Evolutionary conservation across 1,140 invertebrate species (phyloP), one percentile per base, ranked within the genome.

Genomic region (Cephus cinctus): DNA sequence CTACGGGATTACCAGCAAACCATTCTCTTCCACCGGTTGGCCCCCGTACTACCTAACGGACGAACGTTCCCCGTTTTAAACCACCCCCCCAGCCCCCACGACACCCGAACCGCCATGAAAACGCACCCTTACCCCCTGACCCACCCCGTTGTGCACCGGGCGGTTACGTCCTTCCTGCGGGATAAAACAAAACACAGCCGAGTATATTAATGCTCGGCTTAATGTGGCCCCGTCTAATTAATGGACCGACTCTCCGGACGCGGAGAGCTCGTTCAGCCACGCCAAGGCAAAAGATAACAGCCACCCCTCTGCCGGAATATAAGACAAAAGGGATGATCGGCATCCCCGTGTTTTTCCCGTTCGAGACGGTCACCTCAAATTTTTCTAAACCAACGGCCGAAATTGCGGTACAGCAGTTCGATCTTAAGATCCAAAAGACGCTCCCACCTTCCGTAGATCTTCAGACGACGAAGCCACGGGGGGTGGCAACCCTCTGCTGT

Each of bases 141-240:
- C 43, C 25, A 6, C 25, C 25, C n/a, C 25, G 25, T 6, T 27
- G 8, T 8, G 35, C 11, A 14, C 8, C 27, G 11, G 16, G 15
- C 51, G 62, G 54, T 56, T 56, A 54, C 60, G 59, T 69, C 64
- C 67, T 71, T 69, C 69, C 66, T 74, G 71, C 63, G 61, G 73
- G 67, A 75, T 76, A 75, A 75, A 75, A 77, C 73, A 76, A 77
- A 77, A 76, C 75, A 76, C 63, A 64, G 65, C 66, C 60, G 72
- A 76, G 72, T 77, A 73, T 77, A 77, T 77, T 77, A 76, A 76
- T 76, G 73, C 71, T 56, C 34, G 64, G 75, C 72, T 77, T 77
- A 77, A 77, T 76, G 75, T 65, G 62, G 14, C 69, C 64, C 56
- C 63, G 54, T 63, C 67, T 77, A 77, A 77, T 76, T 77, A 77